Percentiles rank a stretch among this genome's conserved stretches.
Evolutionary conservation across 2,113 vertebrate species (phyloP).

Genomic region (Passer montanus): DNA sequence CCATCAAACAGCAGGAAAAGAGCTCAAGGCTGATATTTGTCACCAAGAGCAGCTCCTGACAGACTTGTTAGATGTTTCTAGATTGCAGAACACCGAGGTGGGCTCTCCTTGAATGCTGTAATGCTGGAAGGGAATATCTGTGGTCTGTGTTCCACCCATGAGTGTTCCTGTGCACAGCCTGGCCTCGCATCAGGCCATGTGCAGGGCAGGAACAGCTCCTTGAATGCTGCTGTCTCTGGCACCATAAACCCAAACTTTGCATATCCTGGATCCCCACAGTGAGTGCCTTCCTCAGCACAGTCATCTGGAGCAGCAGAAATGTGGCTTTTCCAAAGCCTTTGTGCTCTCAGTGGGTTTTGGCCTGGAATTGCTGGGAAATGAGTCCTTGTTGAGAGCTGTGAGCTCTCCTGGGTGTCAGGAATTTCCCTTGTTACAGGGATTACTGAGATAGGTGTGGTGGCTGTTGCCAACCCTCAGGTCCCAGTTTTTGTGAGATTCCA

Average conservation of each 20-base stretch:
- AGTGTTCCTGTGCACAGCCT: background rate
- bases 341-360: background rate
- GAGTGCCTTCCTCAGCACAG: accelerated
- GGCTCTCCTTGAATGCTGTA: background rate
- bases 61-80: background rate
- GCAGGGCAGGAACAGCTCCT: background rate
- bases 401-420: background rate
- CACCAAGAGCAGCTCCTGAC: background rate
- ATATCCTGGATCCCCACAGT: background rate
- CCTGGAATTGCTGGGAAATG: background rate
- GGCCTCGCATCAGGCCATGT: accelerated
- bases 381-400: accelerated
- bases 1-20: accelerated
- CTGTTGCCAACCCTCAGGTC: background rate
- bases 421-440: background rate
- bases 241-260: background rate
- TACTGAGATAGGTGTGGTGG: accelerated
- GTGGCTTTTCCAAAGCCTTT: accelerated
- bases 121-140: background rate
- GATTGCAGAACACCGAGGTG: accelerated
- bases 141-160: background rate
- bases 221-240: too few species aligned
- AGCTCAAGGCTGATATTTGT: background rate
- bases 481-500: background rate
- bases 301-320: background rate